Evolutionary conservation across 2,797 vertebrate species (phyloP).

Genomic region (Poecile montanus): DNA sequence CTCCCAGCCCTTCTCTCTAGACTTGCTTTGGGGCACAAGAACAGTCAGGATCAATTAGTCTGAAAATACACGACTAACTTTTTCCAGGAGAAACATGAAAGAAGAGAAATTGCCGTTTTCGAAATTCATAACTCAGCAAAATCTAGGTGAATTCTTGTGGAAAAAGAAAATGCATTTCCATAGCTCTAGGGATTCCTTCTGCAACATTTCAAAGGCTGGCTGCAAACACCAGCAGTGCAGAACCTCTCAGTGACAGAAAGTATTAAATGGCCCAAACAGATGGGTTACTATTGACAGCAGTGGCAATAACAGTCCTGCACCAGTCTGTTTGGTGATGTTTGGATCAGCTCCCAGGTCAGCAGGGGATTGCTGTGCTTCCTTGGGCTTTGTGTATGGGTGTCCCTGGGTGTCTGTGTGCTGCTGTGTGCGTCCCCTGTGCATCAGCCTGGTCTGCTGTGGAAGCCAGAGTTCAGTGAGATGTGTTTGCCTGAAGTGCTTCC

Average conservation of each 20-base stretch:
- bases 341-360: neutral
- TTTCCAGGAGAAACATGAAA: neutral
- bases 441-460: neutral
- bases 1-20: neutral
- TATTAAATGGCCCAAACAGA: neutral
- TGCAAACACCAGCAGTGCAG: neutral
- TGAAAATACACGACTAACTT: neutral
- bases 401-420: neutral
- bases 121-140: conserved; percentile 16
- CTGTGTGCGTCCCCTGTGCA: neutral
- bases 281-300: neutral
- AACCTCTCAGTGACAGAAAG: neutral
- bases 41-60: neutral
- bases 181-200: conserved; percentile 8
- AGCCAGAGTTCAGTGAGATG: fast-evolving
- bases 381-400: neutral
- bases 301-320: neutral
- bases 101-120: neutral
- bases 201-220: neutral
- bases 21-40: neutral
- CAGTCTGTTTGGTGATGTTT: neutral
- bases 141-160: neutral
- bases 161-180: conserved; percentile 29
- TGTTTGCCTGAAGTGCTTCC: neutral
- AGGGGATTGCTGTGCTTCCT: neutral